These are phyloP conservation scores for Drosophila leontia DNA, from an alignment of 1,140 invertebrate species.

Conservation along the genomic window DNA sequence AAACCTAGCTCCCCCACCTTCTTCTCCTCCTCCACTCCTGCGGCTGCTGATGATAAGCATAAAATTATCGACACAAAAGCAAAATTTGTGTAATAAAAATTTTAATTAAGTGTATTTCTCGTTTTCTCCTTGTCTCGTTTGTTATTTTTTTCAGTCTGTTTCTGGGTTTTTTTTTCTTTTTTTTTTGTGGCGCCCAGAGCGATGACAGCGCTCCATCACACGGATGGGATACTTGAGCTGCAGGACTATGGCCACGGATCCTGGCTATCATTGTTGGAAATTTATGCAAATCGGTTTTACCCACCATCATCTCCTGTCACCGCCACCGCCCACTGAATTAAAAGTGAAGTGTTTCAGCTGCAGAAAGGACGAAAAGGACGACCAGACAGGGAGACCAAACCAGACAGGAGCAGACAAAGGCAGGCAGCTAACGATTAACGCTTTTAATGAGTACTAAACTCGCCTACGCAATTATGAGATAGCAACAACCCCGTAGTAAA, in stretches of 20 bases:
- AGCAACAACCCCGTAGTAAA: slow-evolving; percentile 33
- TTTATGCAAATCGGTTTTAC: slow-evolving; percentile 77
- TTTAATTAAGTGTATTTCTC: slow-evolving; percentile 39
- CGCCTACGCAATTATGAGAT: slow-evolving; percentile 79
- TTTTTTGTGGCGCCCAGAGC: slow-evolving; percentile 33
- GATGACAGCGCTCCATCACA: slow-evolving; percentile 62
- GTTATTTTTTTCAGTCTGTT: not conserved
- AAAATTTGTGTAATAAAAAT: slow-evolving; percentile 74
- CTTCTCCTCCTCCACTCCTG: not conserved
- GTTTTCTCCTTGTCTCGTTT: not conserved
- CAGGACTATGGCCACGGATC: slow-evolving; percentile 7
- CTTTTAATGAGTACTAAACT: slow-evolving; percentile 80
- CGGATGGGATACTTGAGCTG: slow-evolving; percentile 9
- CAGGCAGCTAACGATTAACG: slow-evolving; percentile 64
- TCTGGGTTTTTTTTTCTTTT: not conserved
- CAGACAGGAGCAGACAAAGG: slow-evolving; percentile 53
- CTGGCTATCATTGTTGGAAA: slow-evolving; percentile 68
- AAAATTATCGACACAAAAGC: slow-evolving; percentile 81
- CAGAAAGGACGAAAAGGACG: slow-evolving; percentile 47
- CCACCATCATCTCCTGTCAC: slow-evolving; percentile 3
- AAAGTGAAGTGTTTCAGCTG: slow-evolving; percentile 71
- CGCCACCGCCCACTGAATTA: slow-evolving; percentile 49
- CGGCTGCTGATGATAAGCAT: slow-evolving; percentile 72
- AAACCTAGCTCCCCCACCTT: too few relatives aligned
- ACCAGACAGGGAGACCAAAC: not conserved